Evolutionary conservation across 2,888 invertebrate species (phyloP).

Genomic region (Agapostemon virescens): DNA sequence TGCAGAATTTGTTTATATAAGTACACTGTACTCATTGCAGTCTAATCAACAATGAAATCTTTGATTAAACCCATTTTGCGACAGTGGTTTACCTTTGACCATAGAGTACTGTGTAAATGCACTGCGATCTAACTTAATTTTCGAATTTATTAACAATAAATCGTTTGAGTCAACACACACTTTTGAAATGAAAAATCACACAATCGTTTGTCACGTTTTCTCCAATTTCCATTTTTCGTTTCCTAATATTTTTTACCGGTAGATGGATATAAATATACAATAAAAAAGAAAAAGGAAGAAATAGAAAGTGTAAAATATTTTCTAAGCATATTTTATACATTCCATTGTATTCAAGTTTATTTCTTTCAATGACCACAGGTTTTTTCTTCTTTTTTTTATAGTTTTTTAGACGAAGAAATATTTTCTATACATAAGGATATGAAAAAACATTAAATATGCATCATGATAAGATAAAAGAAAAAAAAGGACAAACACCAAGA

Average conservation of each 20-base stretch:
- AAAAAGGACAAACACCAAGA: slow-evolving; percentile 28
- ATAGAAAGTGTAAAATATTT: slow-evolving; percentile 5
- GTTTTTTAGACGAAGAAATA: slow-evolving; percentile 18
- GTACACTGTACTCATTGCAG: slow-evolving; percentile 56
- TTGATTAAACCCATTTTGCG: slow-evolving; percentile 36
- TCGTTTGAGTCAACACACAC: background rate
- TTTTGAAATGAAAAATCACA: slow-evolving; percentile 31
- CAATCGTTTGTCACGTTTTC: slow-evolving; percentile 14
- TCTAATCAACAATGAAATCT: slow-evolving; percentile 42
- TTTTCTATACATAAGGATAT: slow-evolving; percentile 18
- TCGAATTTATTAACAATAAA: slow-evolving; percentile 5
- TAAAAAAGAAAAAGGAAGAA: background rate
- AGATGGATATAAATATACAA: slow-evolving; percentile 1
- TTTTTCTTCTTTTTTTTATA: too few species aligned
- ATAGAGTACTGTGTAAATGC: slow-evolving; percentile 22
- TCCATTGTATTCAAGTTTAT: slow-evolving; percentile 5
- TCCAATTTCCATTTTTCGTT: background rate
- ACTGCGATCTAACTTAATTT: slow-evolving; percentile 17
- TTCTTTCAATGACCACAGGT: background rate
- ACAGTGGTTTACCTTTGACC: slow-evolving; percentile 20
- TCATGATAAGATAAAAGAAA: slow-evolving; percentile 39
- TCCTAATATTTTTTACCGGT: background rate
- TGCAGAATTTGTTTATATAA: slow-evolving; percentile 55
- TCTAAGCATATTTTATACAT: slow-evolving; percentile 2
- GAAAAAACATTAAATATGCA: slow-evolving; percentile 17